Percentiles rank a stretch among this genome's conserved stretches.
Evolutionary conservation across 2,797 vertebrate genomes (phyloP).

Genomic region (Ispidina picta): DNA sequence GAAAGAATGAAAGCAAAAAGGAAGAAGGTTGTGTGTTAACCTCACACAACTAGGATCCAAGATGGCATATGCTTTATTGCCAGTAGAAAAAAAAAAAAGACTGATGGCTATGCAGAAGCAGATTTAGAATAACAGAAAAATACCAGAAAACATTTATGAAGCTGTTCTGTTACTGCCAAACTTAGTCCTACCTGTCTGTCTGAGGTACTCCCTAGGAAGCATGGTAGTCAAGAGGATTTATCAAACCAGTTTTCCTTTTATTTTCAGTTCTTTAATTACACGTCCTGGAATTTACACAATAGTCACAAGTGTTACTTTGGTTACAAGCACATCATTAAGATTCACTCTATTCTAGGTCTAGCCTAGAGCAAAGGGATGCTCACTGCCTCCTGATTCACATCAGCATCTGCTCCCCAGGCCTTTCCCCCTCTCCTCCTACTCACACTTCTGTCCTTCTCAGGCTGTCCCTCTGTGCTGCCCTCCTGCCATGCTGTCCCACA

Average conservation of each 20-base stretch:
- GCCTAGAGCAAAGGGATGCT: not conserved
- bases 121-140: not conserved
- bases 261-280: not conserved
- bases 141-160: not conserved
- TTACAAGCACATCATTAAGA: not conserved
- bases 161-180: not conserved
- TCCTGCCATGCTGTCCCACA: accelerated
- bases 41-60: not conserved
- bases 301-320: not conserved
- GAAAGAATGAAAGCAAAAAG: slow-evolving; percentile 16
- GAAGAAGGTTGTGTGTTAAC: not conserved
- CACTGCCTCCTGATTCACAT: not conserved
- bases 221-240: not conserved
- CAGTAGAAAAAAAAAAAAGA: not conserved
- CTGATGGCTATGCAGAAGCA: not conserved
- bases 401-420: not conserved
- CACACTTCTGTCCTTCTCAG: not conserved
- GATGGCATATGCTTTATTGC: not conserved
- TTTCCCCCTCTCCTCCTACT: not conserved
- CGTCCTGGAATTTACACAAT: not conserved
- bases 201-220: not conserved
- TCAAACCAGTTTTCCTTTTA: not conserved
- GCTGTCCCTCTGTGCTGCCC: not conserved
- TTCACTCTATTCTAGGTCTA: not conserved
- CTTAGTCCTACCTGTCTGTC: not conserved